A percentile compares a stretch with the other conserved stretches of the same genome.
These are phyloP conservation scores for Mystacides longicornis DNA, from an alignment of 2,888 invertebrate species.

Conservation along the genomic window DNA sequence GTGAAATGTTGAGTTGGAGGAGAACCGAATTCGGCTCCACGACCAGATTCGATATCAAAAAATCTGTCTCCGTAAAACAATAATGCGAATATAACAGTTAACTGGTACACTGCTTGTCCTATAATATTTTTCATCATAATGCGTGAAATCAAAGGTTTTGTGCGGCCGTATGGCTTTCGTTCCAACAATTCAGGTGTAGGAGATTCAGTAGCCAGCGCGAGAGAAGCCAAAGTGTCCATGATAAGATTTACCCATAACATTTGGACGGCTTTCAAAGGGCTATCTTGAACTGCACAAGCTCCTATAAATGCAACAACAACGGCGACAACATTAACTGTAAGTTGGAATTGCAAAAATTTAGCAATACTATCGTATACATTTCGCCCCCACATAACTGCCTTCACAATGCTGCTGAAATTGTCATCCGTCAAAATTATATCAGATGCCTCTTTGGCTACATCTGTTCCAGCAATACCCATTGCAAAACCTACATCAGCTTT, in stretches of 20 bases:
- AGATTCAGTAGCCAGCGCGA: conserved; percentile 51
- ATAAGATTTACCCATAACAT: conserved; percentile 56
- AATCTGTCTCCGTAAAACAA: conserved; percentile 47
- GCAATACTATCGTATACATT: conserved; percentile 57
- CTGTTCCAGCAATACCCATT: conserved; percentile 58
- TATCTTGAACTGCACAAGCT: conserved; percentile 34
- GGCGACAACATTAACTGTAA: conserved; percentile 54
- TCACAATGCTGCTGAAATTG: conserved; percentile 53
- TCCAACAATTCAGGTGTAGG: conserved; percentile 46
- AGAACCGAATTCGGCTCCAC: conserved; percentile 31
- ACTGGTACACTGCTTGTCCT: conserved; percentile 50
- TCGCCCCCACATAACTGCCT: conserved; percentile 56
- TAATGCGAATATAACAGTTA: conserved; percentile 45
- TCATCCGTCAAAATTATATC: conserved; percentile 55
- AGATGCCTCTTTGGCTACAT: conserved; percentile 57
- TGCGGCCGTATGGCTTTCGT: conserved; percentile 47
- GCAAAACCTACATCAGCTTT: conserved; percentile 53
- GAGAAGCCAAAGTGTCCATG: conserved; percentile 53
- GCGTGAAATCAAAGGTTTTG: conserved; percentile 45
- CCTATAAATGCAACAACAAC: conserved; percentile 51
- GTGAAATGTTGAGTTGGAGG: conserved; percentile 48
- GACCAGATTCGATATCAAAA: conserved; percentile 50
- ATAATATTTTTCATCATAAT: conserved; percentile 54
- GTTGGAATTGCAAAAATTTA: conserved; percentile 54
- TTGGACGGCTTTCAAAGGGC: conserved; percentile 43